Evolutionary conservation across 2,888 invertebrate genomes (phyloP), one percentile per base, ranked within the genome.

Genomic region (Lasiommata megera): DNA sequence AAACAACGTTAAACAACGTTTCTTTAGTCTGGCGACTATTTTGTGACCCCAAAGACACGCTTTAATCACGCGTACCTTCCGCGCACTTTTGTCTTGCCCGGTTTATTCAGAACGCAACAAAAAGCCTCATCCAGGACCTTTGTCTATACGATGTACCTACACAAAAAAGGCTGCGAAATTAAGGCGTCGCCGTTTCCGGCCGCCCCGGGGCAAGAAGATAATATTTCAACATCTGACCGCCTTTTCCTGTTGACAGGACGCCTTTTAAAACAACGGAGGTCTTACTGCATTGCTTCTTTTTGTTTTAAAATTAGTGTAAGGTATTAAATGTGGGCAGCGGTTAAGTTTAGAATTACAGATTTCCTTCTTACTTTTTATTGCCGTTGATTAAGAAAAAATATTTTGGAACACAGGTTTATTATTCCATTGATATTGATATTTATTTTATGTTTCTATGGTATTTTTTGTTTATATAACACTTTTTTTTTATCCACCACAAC

Each of bases 201-300:
- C 31, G 46, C 31, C 37, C 29, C 14, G 44, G 57, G 37, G 50
- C 50, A 28, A 44, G 53, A 41, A 56, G 38, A 51, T 51, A 60
- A 62, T 62, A 56, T 61, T 58, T 57, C 51, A 61, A 28, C 56
- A 56, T 51, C 54, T 62, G 60, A 52, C 60, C 52, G 60, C 44
- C 29, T 40, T 40, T 28, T 40, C 40, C 34, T 53, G 40, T 34
- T 54, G 51, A 38, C 46, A 46, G 16, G 46, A 16, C 6, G 16
- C 29, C 44, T 46, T 46, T 46, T 34, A 14, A 46, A 46, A 46
- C 46, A 46, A 46, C 29, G 46, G 29, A 29, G 6, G 29, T 1
- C 11, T 11, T 46, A 46, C 31, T 46, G 31, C 31, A 31, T 31
- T 16, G 46, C 11, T 46, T 16, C 14, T 44, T 28, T 8, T 14